Conservation (phyloP, 1,140 invertebrate genomes). For the Nomia melanderi region DNA sequence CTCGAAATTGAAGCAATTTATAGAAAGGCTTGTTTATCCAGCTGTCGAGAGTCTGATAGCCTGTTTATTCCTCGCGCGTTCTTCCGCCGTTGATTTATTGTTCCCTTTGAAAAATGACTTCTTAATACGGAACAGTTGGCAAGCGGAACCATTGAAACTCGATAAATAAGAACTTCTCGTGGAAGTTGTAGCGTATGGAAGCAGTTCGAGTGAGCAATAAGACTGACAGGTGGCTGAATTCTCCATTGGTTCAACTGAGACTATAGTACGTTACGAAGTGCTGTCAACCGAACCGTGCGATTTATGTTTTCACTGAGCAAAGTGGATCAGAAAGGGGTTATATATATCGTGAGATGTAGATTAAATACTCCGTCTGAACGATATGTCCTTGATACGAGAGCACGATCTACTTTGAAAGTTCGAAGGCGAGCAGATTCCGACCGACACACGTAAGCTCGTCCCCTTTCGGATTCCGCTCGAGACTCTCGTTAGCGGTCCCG, state of each 20-base stretch:
- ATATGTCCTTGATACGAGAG: not conserved
- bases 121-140: not conserved
- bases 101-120: not conserved
- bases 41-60: not conserved
- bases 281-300: too few relatives aligned
- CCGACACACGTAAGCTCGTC: conserved; percentile 39
- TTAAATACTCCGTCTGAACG: too few relatives aligned
- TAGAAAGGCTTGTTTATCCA: not conserved
- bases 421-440: not conserved
- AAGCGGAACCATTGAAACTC: not conserved
- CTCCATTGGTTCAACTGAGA: not conserved
- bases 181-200: not conserved
- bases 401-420: not conserved
- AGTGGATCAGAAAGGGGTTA: too few relatives aligned
- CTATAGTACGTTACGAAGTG: too few relatives aligned
- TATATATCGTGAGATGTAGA: not conserved
- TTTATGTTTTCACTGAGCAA: too few relatives aligned
- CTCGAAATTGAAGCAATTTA: not conserved
- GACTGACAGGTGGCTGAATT: not conserved
- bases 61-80: not conserved
- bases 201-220: not conserved
- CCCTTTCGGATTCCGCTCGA: conserved; percentile 33
- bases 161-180: not conserved
- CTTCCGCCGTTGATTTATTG: conserved; percentile 2
- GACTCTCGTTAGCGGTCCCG: conserved; percentile 46